phyloP scores from a whole-genome alignment of 1,140 invertebrate species.

The Megalopta genalis region DNA sequence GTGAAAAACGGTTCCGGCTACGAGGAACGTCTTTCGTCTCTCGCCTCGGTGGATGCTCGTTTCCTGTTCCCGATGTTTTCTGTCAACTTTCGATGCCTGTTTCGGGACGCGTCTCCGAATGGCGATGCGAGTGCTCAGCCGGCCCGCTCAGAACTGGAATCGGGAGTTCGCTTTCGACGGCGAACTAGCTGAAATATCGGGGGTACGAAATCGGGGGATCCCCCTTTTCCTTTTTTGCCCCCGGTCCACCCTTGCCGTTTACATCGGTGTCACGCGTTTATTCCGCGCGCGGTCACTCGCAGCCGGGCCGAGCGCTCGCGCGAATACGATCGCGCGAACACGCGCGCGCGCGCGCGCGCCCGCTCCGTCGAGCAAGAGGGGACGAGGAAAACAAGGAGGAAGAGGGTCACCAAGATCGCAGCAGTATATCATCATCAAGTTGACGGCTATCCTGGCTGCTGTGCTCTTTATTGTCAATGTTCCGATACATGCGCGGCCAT shows the following conservation, averaged over 20 bases:
- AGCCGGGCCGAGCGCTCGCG: background rate
- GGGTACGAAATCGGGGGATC: conserved; percentile 62
- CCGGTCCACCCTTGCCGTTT: conserved; percentile 51
- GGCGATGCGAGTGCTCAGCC: conserved; percentile 66
- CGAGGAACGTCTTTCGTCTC: background rate
- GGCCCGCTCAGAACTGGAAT: conserved; percentile 73
- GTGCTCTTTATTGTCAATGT: conserved; percentile 28
- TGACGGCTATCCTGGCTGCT: conserved; percentile 68
- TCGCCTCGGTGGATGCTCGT: too few species aligned
- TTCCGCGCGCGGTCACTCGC: conserved; percentile 54
- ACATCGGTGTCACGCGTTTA: conserved; percentile 41
- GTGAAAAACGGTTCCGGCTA: background rate
- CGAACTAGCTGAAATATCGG: conserved; percentile 53
- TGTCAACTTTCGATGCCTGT: background rate
- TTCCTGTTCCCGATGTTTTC: conserved; percentile 1
- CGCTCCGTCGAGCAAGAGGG: conserved; percentile 20
- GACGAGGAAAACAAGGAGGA: conserved; percentile 48
- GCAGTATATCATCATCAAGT: conserved; percentile 78
- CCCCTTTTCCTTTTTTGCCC: conserved; percentile 65
- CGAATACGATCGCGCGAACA: background rate
- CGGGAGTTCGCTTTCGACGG: conserved; percentile 44
- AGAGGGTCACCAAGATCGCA: conserved; percentile 63
- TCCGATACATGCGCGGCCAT: background rate
- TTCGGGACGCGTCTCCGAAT: background rate
- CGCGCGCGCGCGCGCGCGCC: background rate